phyloP scores from a whole-genome alignment of 1,140 invertebrate species.

The Proales similis region DNA sequence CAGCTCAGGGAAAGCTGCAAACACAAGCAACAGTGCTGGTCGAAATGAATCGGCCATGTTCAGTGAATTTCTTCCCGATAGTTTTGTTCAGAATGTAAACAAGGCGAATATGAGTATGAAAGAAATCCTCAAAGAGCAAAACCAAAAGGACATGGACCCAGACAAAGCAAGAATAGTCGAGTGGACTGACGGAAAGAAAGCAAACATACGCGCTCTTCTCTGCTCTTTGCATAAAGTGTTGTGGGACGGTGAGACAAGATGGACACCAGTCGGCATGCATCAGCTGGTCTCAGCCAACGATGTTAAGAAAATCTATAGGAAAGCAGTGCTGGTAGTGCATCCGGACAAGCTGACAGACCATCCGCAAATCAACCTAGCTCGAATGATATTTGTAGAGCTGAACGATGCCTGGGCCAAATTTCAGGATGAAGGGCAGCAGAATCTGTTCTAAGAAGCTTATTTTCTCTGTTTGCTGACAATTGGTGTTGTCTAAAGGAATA shows the following conservation, averaged over 20 bases:
- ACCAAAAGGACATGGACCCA: slow-evolving; percentile 63
- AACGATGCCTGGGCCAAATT: slow-evolving; percentile 98
- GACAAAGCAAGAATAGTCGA: slow-evolving; percentile 74
- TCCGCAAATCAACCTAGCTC: slow-evolving; percentile 66
- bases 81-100: slow-evolving; percentile 20
- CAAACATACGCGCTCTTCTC: slow-evolving; percentile 85
- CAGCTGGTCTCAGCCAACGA: slow-evolving; percentile 78
- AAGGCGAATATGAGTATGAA: slow-evolving; percentile 22
- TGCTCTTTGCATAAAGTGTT: slow-evolving; percentile 86
- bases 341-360: slow-evolving; percentile 68
- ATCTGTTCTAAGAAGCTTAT: slow-evolving; percentile 32
- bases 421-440: slow-evolving; percentile 66
- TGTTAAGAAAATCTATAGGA: slow-evolving; percentile 90
- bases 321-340: slow-evolving; percentile 90
- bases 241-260: slow-evolving; percentile 79
- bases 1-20: background rate
- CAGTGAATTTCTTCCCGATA: slow-evolving; percentile 24
- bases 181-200: slow-evolving; percentile 89
- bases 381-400: slow-evolving; percentile 94
- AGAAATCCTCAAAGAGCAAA: slow-evolving; percentile 23
- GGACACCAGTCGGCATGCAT: slow-evolving; percentile 86
- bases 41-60: slow-evolving; percentile 18
- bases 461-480: too few relatives aligned
- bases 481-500: too few relatives aligned
- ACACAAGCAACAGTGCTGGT: background rate